Conservation (phyloP, 2,113 vertebrate genomes). For the Machaerirhynchus nigripectus region DNA sequence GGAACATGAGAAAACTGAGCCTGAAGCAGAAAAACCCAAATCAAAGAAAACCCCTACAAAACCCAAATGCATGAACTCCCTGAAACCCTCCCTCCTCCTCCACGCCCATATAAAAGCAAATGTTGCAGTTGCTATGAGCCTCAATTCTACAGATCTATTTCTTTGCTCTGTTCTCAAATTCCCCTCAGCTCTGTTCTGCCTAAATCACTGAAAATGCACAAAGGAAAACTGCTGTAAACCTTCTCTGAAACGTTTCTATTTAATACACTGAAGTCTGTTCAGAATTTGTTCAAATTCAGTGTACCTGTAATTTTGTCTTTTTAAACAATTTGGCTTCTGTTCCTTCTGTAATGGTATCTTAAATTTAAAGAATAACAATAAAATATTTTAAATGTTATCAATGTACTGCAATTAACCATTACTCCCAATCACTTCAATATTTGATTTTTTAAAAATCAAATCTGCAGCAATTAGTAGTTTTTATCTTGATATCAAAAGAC, state of each 20-base stretch:
- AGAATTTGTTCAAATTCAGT: neutral
- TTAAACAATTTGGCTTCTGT: neutral
- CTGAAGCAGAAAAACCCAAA: neutral
- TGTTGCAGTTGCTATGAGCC: neutral
- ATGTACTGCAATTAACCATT: neutral
- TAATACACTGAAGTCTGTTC: neutral
- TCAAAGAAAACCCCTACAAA: neutral
- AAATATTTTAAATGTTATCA: neutral
- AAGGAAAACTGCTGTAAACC: neutral
- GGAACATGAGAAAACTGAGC: neutral
- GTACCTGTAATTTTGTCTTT: neutral
- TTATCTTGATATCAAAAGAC: neutral
- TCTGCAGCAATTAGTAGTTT: neutral
- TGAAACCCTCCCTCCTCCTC: neutral
- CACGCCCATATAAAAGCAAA: neutral
- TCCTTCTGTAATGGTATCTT: neutral
- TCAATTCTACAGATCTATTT: neutral
- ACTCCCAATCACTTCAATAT: neutral
- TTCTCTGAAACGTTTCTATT: neutral
- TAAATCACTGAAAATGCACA: neutral
- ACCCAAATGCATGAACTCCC: fast-evolving
- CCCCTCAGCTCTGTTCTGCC: neutral
- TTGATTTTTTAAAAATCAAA: neutral
- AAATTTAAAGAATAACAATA: neutral
- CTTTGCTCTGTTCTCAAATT: neutral